phyloP scores from a whole-genome alignment of 2,797 vertebrate species.

The Sebastes matsubarae region DNA sequence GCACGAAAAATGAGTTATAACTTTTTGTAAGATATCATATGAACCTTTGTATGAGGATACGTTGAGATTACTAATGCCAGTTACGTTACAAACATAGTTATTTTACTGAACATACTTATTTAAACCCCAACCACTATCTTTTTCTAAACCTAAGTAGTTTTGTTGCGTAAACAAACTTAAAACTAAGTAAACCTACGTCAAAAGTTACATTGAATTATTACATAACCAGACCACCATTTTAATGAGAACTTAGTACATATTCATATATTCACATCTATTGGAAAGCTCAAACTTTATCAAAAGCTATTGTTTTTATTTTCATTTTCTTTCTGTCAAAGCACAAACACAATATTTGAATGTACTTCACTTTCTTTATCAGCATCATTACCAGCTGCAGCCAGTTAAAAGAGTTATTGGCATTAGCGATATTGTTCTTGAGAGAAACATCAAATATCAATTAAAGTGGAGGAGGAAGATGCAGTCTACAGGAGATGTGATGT shows the following conservation, averaged over 20 bases:
- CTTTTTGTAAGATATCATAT: too few relatives aligned
- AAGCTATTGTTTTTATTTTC: too few relatives aligned
- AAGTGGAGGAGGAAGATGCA: neutral
- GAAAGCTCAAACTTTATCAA: neutral
- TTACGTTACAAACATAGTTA: too few relatives aligned
- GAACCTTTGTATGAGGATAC: accelerated
- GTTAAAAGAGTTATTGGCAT: neutral
- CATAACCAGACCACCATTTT: neutral
- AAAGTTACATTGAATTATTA: neutral
- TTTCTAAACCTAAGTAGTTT: too few relatives aligned
- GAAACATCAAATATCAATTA: neutral
- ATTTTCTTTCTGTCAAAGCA: neutral
- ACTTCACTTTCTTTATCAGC: neutral
- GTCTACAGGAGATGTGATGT: neutral
- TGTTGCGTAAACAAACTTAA: too few relatives aligned
- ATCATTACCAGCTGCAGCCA: neutral
- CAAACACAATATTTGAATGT: neutral
- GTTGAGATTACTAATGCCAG: too few relatives aligned
- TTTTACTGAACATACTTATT: too few relatives aligned
- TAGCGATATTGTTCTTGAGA: neutral
- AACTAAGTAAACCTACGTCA: too few relatives aligned
- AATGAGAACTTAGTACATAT: neutral
- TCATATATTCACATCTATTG: neutral
- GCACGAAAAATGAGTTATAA: accelerated
- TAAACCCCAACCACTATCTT: too few relatives aligned